phyloP scores from a whole-genome alignment of 1,140 invertebrate species.

The Chionoecetes opilio region DNA sequence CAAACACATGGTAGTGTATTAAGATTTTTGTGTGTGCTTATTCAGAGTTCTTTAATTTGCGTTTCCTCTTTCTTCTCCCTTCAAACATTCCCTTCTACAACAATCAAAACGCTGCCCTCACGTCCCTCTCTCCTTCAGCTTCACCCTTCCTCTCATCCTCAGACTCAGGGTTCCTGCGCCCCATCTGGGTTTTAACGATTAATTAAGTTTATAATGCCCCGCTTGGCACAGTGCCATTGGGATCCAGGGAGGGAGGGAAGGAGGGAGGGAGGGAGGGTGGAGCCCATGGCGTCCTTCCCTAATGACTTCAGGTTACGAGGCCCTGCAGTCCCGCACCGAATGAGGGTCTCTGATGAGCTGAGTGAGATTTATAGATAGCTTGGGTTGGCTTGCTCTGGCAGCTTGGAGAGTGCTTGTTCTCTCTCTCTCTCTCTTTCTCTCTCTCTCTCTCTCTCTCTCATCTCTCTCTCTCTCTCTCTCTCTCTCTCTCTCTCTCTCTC shows the following conservation, averaged over 20 bases:
- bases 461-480: too few species aligned
- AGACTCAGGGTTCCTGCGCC: neutral
- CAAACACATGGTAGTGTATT: too few species aligned
- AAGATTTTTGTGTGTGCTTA: too few species aligned
- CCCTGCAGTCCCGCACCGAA: neutral
- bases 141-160: neutral
- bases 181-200: conserved; percentile 54
- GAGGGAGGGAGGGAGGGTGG: neutral
- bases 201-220: conserved; percentile 38
- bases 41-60: neutral
- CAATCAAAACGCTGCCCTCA: too few species aligned
- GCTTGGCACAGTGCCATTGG: conserved; percentile 44
- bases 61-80: neutral
- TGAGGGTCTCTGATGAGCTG: conserved; percentile 14
- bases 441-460: neutral
- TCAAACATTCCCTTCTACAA: neutral
- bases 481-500: too few species aligned
- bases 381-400: too few species aligned
- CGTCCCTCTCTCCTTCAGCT: neutral
- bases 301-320: conserved; percentile 30
- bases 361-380: neutral
- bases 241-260: conserved; percentile 30
- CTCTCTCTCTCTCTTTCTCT: neutral
- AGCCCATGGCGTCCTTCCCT: neutral
- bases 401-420: neutral